A percentile compares a stretch with the other conserved stretches of the same genome.
These are phyloP conservation scores for Tursiops truncatus DNA, from an alignment of 2,113 vertebrate genomes.

Conservation along the genomic window DNA sequence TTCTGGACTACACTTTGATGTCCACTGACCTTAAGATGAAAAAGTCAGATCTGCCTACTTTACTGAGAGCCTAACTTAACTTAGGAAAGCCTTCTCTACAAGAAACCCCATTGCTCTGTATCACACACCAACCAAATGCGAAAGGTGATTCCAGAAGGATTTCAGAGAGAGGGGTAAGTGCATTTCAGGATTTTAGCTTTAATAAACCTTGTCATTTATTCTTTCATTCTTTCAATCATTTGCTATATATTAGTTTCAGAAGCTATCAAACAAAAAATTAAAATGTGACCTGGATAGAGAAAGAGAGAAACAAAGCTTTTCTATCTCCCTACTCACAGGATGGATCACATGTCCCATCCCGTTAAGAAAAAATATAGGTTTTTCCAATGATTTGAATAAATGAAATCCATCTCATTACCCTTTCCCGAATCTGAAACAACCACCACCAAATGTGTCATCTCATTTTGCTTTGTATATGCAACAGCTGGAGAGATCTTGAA, in stretches of 20 bases:
- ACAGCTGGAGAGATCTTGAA: not conserved
- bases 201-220: not conserved
- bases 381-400: constrained; percentile 24
- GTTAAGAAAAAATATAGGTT: not conserved
- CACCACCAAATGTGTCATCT: not conserved
- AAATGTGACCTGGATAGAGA: not conserved
- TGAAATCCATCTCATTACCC: not conserved
- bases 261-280: not conserved
- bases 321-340: not conserved
- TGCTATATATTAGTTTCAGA: not conserved
- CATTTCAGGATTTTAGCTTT: constrained; percentile 63
- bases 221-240: not conserved
- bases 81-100: not conserved
- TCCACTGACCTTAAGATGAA: not conserved
- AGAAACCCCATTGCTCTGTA: not conserved
- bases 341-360: not conserved
- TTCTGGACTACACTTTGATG: not conserved
- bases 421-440: constrained; percentile 13
- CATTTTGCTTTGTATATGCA: constrained; percentile 34
- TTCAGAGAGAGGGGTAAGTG: not conserved
- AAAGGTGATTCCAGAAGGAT: constrained; percentile 17
- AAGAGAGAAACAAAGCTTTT: not conserved
- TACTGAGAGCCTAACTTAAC: not conserved
- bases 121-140: not conserved
- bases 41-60: not conserved